phyloP scores from a whole-genome alignment of 2,113 vertebrate genomes.

The Fulica atra region DNA sequence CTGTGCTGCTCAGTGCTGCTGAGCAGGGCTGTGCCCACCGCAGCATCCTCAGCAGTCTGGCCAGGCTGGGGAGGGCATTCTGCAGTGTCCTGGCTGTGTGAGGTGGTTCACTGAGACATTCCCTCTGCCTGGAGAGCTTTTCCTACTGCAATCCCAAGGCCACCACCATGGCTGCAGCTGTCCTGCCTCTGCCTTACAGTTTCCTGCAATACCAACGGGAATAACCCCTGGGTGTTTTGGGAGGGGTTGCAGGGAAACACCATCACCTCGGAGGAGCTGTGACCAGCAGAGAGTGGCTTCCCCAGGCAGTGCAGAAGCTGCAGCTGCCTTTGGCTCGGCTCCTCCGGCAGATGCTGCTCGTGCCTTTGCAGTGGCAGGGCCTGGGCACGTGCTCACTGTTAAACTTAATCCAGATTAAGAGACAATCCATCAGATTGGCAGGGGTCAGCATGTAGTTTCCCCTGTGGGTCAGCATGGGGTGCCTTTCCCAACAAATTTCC shows the following conservation, averaged over 20 bases:
- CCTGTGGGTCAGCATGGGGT: not conserved
- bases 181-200: not conserved
- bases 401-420: not conserved
- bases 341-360: not conserved
- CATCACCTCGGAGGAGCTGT: not conserved
- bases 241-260: not conserved
- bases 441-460: not conserved
- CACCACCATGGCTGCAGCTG: not conserved
- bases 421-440: not conserved
- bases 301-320: not conserved
- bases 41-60: not conserved
- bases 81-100: not conserved
- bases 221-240: not conserved
- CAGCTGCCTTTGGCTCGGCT: not conserved
- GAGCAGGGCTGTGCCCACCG: not conserved
- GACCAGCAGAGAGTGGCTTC: not conserved
- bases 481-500: not conserved
- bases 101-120: not conserved
- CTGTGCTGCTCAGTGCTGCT: accelerated
- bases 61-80: not conserved
- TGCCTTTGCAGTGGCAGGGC: not conserved
- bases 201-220: not conserved
- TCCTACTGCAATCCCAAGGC: accelerated
- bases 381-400: accelerated
- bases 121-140: not conserved